Base-by-base conservation (phyloP, 64 coral and sea anemone species). In the Stichodactyla helianthus region DNA sequence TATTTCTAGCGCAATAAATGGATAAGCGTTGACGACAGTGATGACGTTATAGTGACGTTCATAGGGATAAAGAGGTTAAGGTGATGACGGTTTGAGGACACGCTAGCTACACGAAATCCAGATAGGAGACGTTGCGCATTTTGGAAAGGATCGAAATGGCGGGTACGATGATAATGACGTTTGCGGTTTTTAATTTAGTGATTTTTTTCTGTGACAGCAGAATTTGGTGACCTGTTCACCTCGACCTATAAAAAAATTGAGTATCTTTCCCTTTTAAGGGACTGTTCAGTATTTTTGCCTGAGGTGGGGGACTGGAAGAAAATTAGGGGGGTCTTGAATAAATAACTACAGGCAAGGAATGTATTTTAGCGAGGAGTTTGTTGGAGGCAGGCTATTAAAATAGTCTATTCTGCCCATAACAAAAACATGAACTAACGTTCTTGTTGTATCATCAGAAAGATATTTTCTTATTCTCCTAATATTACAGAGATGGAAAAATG, bases 391-490 rank as follows among this genome's bases (percentile, higher is more conserved):
- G 53, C 51, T 54, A 83, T 83, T 83, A n/a, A 31, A 83, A 83
- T 54, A 83, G 81, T 83, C 31, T 18, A 83, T 2, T 57, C 54
- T 83, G 14, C 51, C 51, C 51, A 53, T 87, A 23, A 87, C 86
- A 18, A 87, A 18, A n/a, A 5, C 51, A 55, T 79, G 86, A 8
- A 78, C 86, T 53, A 87, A 27, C 77, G 23, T 87, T 87, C 71
- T 14, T 77, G 86, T 87, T 74, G 86, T 53, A 26, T 79, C 71
- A 15, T 53, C 54, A 87, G 35, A 55, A 12, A 77, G 64, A 55
- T 87, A 87, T 87, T 77, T 87, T 54, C 86, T 87, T 10, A 87
- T 87, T 50, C 11, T 87, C 53, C 65, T 79, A 11, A 87, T 87
- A 67, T 87, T 87, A 44, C 55, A 27, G 35, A 87, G 55, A 52